Evolutionary conservation across 2,113 vertebrate genomes (phyloP), one percentile per base, ranked within the genome.

Genomic region (Excalfactoria chinensis): DNA sequence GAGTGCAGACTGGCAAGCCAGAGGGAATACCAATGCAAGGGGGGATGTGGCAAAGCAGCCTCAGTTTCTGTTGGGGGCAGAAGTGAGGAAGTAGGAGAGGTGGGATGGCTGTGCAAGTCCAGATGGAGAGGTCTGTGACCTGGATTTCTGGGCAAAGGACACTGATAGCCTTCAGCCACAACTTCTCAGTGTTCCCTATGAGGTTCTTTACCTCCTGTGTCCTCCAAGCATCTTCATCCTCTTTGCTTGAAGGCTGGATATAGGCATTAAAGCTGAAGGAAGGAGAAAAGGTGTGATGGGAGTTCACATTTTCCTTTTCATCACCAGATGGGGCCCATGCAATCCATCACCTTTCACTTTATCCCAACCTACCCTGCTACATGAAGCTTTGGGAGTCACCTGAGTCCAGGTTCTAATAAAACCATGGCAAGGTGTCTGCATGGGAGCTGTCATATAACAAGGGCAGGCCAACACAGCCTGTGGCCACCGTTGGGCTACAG

Each of bases 21-120:
- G 41, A 55, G 82, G 92, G 96, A 97, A 98, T 97, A 97, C 77
- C 93, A 94, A 97, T 96, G 91, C 4, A 26, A 89, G 72, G 67
- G 53, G 5, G 48, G 88, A 56, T 83, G 48, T 25, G 62, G 74
- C 40, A 64, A 80, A 55, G 69, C 44, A 81, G 73, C 64, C 95
- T 84, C 84, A 58, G 90, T 94, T 78, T 82, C 71, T 90, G 20
- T 30, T 67, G 21, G 43, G 68, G 71, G 64, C 12, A 67, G 32
- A 62, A 46, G 18, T 83, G 46, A 76, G 56, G 46, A 76, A 25
- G 19, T 22, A 49, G 10, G 13, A 44, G 37, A 5, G 18, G 60
- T 2, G 26, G 46, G 62, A 74, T n/a, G 51, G 41, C 41, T 70
- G 32, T 16, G 28, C 59, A 81, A 91, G 56, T 67, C 51, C 63